These are phyloP conservation scores for Corella eumyota DNA, from an alignment of 23 tunicate species.

Conservation along the genomic window DNA sequence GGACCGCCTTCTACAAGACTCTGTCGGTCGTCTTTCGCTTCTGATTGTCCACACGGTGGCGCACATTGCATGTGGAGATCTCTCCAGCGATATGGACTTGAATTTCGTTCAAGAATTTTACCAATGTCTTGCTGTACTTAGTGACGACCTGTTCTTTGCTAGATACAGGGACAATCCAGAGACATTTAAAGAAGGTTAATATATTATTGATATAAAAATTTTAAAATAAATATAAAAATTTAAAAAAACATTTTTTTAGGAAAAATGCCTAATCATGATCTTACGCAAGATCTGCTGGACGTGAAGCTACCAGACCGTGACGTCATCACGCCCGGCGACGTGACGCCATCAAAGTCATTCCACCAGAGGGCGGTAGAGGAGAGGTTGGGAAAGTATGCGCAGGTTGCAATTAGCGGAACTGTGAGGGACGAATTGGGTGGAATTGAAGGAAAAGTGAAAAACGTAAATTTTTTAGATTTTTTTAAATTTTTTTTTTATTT, in stretches of 20 bases:
- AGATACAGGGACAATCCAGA: conserved; percentile 33
- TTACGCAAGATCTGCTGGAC: conserved; percentile 62
- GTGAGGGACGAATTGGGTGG: conserved; percentile 58
- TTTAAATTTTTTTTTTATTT: background rate
- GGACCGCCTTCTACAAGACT: conserved; percentile 48
- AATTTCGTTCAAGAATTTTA: conserved; percentile 65
- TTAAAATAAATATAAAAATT: background rate
- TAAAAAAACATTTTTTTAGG: background rate
- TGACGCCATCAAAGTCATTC: conserved; percentile 17
- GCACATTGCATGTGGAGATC: conserved; percentile 44
- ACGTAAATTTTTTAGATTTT: no score
- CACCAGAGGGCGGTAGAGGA: conserved; percentile 46
- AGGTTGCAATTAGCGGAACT: conserved; percentile 23
- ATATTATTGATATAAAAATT: background rate
- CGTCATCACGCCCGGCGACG: conserved; percentile 4
- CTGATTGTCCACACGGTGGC: conserved; percentile 77
- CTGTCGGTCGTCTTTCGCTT: conserved; percentile 70
- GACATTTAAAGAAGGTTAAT: conserved; percentile 1
- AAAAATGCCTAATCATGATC: conserved; percentile 10
- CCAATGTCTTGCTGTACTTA: conserved; percentile 75
- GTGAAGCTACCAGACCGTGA: conserved; percentile 51
- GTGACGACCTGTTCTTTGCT: conserved; percentile 92
- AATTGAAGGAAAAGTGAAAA: conserved; percentile 37
- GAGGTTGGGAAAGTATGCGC: conserved; percentile 47
- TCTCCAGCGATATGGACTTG: conserved; percentile 32